Evolutionary conservation across 2,888 invertebrate genomes (phyloP), one percentile per base, ranked within the genome.

Genomic region (Conus canariensis): DNA sequence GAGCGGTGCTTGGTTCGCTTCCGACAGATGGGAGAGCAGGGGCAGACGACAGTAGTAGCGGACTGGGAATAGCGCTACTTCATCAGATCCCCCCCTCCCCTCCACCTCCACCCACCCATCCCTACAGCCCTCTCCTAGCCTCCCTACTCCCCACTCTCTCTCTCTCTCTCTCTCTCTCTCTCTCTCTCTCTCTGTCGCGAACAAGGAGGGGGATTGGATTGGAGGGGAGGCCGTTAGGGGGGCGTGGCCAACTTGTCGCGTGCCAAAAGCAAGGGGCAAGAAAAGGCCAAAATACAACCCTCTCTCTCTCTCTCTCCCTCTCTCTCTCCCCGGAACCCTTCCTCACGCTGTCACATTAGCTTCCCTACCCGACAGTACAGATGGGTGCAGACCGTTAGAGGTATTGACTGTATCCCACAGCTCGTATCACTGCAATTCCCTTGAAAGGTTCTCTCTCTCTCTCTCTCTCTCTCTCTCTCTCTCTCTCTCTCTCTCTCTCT

Each of bases 51-150:
- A 45, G 59, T 4, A 45, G 45, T 45, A 45, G 60, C 60, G 12
- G 12, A 64, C 60, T 64, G 60, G 60, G 87, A 87, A 87, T 87
- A 87, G 67, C 87, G 70, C 67, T 45, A 67, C 87, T 67, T 67
- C 87, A 3, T 45, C 22, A 45, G 45, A 45, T 45, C 87, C 25
- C 30, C 70, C 67, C 30, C 64, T 25, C 87, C 67, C 22, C 67
- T 0, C 22, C 30, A 1, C 16, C 64, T n/a, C 70, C 67, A 30
- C 67, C 25, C 14, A 4, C 87, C 60, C 86, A 14, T 7, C 25
- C 64, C 19, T 12, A 59, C n/a, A 59, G 12, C 60, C 64, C 58
- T n/a, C 22, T 25, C 30, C 74, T 67, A 56, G 16, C 22, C 64
- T n/a, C 86, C 64, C 64, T 9, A 22, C 64, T 86, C 60, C 64